These are phyloP conservation scores for Rhynchonycteris naso DNA, from an alignment of 2,797 vertebrate species.

Conservation along the genomic window DNA sequence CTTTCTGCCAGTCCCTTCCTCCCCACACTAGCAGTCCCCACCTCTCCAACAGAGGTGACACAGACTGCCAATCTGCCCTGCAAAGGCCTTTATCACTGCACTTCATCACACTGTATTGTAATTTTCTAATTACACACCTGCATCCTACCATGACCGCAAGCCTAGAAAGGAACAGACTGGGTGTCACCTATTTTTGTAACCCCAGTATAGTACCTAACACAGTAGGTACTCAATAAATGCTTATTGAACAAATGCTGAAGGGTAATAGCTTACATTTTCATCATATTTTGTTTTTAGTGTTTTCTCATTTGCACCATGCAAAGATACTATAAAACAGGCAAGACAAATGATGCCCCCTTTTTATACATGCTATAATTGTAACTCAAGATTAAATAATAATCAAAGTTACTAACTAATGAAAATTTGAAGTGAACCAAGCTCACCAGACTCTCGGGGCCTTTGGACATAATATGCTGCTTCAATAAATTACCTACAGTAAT, in stretches of 20 bases:
- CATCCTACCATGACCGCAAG: background rate
- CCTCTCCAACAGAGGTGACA: background rate
- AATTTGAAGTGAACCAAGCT: background rate
- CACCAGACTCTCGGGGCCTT: background rate
- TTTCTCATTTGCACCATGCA: slow-evolving; percentile 1
- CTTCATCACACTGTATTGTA: background rate
- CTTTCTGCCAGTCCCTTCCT: background rate
- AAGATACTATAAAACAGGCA: background rate
- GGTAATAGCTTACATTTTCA: background rate
- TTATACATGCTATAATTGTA: background rate
- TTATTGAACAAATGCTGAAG: background rate
- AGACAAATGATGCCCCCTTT: background rate
- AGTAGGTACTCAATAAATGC: background rate
- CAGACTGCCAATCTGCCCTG: background rate
- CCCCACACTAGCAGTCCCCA: background rate
- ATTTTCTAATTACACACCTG: background rate
- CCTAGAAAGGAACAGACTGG: background rate
- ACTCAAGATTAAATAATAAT: background rate
- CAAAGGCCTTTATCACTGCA: background rate
- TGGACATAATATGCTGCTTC: background rate
- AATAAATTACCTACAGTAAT: background rate
- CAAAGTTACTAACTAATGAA: slow-evolving; percentile 39
- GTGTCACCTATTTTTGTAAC: background rate
- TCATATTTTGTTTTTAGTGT: background rate
- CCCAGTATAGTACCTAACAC: background rate